These are phyloP conservation scores for Dicranocentrus wangi DNA, from an alignment of 2,888 invertebrate species.

Conservation along the genomic window DNA sequence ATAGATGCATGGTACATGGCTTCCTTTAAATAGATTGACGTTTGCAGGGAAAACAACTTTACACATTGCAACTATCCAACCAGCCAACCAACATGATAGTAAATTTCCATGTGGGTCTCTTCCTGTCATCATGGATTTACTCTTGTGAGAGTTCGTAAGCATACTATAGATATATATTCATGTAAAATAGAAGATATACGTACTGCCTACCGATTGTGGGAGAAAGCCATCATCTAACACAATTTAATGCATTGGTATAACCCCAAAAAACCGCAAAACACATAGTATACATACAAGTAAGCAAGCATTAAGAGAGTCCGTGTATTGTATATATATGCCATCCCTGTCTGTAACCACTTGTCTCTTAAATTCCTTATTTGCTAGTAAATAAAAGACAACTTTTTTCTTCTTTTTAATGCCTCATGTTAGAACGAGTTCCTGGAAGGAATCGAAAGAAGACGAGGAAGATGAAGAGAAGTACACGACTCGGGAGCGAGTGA, in stretches of 20 bases:
- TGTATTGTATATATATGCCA: no score
- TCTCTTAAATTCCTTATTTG: slow-evolving; percentile 34
- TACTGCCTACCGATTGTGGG: no score
- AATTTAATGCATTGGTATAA: no score
- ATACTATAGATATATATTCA: no score
- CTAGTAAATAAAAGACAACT: slow-evolving; percentile 28
- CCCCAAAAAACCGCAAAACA: no score
- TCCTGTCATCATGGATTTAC: slow-evolving; percentile 21
- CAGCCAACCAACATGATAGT: slow-evolving; percentile 1
- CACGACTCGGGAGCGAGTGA: slow-evolving; percentile 23
- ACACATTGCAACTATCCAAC: no score
- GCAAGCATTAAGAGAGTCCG: not conserved
- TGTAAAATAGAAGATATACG: no score
- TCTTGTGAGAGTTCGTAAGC: not conserved
- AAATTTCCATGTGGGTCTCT: not conserved
- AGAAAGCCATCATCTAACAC: no score
- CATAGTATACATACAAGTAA: not conserved
- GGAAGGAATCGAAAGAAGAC: slow-evolving; percentile 31
- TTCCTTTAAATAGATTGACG: no score
- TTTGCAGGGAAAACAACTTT: no score
- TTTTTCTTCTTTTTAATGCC: slow-evolving; percentile 12
- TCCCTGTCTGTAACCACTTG: slow-evolving; percentile 28
- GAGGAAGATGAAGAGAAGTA: slow-evolving; percentile 21
- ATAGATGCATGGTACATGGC: no score
- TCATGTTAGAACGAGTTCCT: slow-evolving; percentile 10